A percentile compares a stretch with the other conserved stretches of the same genome.
Evolutionary conservation across 2,797 vertebrate species (phyloP).

Genomic region (Cyclopterus lumpus): DNA sequence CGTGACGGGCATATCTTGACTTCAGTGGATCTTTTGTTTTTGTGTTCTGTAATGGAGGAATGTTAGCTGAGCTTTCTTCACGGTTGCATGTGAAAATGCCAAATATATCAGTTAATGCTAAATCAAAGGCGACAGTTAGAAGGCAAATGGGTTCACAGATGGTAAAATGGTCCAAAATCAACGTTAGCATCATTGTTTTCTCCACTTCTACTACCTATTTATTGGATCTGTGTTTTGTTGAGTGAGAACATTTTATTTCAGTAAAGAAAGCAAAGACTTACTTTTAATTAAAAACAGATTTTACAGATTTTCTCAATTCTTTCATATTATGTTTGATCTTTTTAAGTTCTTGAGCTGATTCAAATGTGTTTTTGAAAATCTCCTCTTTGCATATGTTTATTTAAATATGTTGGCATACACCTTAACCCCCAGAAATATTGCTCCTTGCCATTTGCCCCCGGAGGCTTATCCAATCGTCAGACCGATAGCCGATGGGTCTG

Average conservation of each 20-base stretch:
- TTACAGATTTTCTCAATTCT: slow-evolving; percentile 5
- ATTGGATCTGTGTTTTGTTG: slow-evolving; percentile 23
- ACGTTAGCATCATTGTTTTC: not conserved
- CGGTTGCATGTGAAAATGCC: slow-evolving; percentile 31
- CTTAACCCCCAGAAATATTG: not conserved
- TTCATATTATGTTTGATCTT: slow-evolving; percentile 7
- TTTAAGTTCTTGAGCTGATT: not conserved
- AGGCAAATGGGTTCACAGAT: slow-evolving; percentile 18
- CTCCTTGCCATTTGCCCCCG: too few species aligned
- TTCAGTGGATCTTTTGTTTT: slow-evolving; percentile 69
- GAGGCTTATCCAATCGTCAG: too few species aligned
- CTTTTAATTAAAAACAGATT: not conserved
- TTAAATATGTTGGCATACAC: too few species aligned
- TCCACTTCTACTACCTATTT: slow-evolving; percentile 13
- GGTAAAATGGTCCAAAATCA: slow-evolving; percentile 18
- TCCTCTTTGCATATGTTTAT: not conserved
- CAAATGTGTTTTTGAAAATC: slow-evolving; percentile 20
- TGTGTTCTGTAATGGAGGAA: slow-evolving; percentile 38
- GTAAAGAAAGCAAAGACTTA: not conserved
- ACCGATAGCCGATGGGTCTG: too few species aligned
- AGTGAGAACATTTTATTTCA: slow-evolving; percentile 26
- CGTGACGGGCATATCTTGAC: slow-evolving; percentile 45
- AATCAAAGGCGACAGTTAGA: slow-evolving; percentile 31
- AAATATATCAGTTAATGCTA: slow-evolving; percentile 34
- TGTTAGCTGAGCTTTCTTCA: slow-evolving; percentile 32